Evolutionary conservation across 2,797 vertebrate genomes (phyloP), one percentile per base, ranked within the genome.

Genomic region (Melanotaenia trifasciata): DNA sequence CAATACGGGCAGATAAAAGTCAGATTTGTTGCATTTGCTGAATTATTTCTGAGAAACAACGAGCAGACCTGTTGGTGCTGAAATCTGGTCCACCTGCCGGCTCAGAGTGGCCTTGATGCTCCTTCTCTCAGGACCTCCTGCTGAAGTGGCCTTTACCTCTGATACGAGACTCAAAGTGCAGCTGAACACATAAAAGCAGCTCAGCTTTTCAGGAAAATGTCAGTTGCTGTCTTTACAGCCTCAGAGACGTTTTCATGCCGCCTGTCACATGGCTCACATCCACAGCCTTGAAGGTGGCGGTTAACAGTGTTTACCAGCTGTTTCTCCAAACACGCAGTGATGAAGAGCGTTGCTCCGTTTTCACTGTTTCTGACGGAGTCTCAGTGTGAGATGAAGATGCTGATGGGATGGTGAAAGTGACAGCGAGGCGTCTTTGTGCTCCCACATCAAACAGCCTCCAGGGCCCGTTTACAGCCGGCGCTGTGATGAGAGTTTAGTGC

Each of bases 161-260:
- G 70, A 80, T 81, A 81, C 38, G 69, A 74, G 87, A 79, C 84
- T 85, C 85, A 92, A 93, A 85, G 89, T 80, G 79, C 69, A 72
- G 70, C 69, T 82, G 70, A 84, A 86, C 79, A 87, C 83, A 87
- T 89, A 56, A 92, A 92, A 88, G 86, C 72, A 33, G 62, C 76
- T 78, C 86, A 76, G 87, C 88, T 84, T 88, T 92, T 90, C 72
- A 59, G 45, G 73, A 40, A 89, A 93, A 92, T 90, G 90, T 90
- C 89, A 90, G 50, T 24, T 35, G 67, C 40, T 45, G 40, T 38
- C 10, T 76, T 73, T 64, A 26, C 14, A 28, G n/a, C 36, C 53
- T 13, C 47, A 51, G 59, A 56, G 58, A 51, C 33, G 32, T 40
- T 40, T 40, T 9, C 13, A 14, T 40, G 38, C 38, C 5, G 16